Base-by-base conservation (phyloP, 2,113 vertebrate genomes). In the Apus apus region DNA sequence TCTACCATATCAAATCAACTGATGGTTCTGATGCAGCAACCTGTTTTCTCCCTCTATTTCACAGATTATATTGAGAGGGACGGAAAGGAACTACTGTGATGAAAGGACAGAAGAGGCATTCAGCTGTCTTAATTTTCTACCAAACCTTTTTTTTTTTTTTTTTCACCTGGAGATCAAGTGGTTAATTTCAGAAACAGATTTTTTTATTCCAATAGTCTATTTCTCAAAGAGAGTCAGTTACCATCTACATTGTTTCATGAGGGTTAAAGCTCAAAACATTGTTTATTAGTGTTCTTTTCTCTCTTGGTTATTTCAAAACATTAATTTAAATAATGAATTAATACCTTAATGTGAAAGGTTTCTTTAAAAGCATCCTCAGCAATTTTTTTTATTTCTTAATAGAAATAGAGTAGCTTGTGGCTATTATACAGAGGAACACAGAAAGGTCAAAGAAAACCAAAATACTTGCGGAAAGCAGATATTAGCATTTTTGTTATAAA, bases 11-110 rank as follows among this genome's bases (percentile, higher is more conserved):
- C 77, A 92, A 88, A 88, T 83, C 89, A 86, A 32, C 40, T 26
- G 40, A 90, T 58, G 64, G 68, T 76, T 83, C 80, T 53, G 51
- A 95, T 89, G 83, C 1, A 0, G 30, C 70, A 92, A 83, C 21
- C 60, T 70, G 87, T 89, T 91, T 84, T 94, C 89, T 84, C 76
- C 71, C 68, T 86, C 68, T 85, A 40, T 87, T 96, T 77, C 65
- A 70, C 65, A 89, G 73, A 56, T 93, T 56, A 53, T 83, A 79
- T 62, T 3, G 1, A 58, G 23, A 80, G 20, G 26, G 50, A 81
- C 57, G 82, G 36, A 87, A 86, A 78, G 23, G 78, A 54, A 77
- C 84, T 76, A 48, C 66, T n/a, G n/a, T 82, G 45, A 65, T 34
- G 48, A 16, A 86, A 89, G 62, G 61, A 89, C 11, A 89, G 61